Evolutionary conservation across 1,140 invertebrate genomes (phyloP).

Genomic region (Drosophila aff.): DNA sequence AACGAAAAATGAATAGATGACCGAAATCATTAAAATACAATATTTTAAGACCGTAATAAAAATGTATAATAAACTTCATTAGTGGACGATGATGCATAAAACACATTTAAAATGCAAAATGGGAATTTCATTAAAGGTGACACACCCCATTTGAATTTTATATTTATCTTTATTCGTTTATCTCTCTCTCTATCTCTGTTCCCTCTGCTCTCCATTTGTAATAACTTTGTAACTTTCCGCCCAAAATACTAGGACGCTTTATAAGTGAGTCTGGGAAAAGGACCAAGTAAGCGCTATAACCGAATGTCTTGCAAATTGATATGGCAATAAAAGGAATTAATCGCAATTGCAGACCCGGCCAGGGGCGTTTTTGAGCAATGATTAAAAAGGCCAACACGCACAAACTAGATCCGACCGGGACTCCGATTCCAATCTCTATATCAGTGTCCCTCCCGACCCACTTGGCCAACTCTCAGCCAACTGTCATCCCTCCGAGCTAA

Average conservation of each 20-base stretch:
- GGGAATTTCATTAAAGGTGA: slow-evolving; percentile 50
- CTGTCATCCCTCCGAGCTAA: slow-evolving; percentile 30
- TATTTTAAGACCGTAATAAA: slow-evolving; percentile 79
- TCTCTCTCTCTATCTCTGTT: not conserved
- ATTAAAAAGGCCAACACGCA: slow-evolving; percentile 54
- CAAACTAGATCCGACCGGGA: slow-evolving; percentile 37
- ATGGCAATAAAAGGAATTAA: slow-evolving; percentile 65
- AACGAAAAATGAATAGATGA: slow-evolving; percentile 23
- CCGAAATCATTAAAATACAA: slow-evolving; percentile 75
- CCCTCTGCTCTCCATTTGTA: not conserved
- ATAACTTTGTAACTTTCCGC: slow-evolving; percentile 14
- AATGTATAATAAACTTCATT: slow-evolving; percentile 83
- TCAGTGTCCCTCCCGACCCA: slow-evolving; percentile 19
- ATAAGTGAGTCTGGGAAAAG: not conserved
- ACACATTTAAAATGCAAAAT: slow-evolving; percentile 25
- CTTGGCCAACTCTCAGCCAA: not conserved
- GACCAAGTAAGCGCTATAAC: slow-evolving; percentile 38
- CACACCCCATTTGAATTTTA: slow-evolving; percentile 49
- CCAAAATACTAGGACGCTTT: slow-evolving; percentile 16
- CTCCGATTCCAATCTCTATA: slow-evolving; percentile 27
- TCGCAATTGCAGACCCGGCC: slow-evolving; percentile 41
- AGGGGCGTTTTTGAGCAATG: slow-evolving; percentile 42
- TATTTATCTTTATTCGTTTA: not conserved
- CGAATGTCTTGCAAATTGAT: slow-evolving; percentile 66
- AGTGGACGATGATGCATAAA: slow-evolving; percentile 54